Conservation (phyloP, 2,797 vertebrate genomes). For the Pagetopsis macropterus region DNA sequence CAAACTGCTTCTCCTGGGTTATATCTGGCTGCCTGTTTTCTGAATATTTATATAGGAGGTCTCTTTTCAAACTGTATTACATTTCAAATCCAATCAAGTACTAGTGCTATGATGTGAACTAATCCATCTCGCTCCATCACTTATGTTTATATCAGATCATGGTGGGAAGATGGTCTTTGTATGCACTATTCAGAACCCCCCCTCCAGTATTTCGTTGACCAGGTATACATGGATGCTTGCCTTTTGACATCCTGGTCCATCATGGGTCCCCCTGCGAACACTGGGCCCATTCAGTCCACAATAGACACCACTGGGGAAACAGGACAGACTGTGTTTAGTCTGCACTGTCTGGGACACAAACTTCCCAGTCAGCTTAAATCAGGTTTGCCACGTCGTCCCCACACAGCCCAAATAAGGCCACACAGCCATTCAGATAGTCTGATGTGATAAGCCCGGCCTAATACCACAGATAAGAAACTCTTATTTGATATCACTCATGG, state of each 20-base stretch:
- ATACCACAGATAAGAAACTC: slow-evolving; percentile 40
- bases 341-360: slow-evolving; percentile 45
- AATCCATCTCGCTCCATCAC: slow-evolving; percentile 39
- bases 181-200: slow-evolving; percentile 1
- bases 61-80: neutral
- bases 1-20: neutral
- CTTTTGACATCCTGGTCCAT: slow-evolving; percentile 22
- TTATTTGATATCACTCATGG: slow-evolving; percentile 9
- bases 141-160: slow-evolving; percentile 17
- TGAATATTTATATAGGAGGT: neutral
- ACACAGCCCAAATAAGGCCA: slow-evolving; percentile 48
- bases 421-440: slow-evolving; percentile 13
- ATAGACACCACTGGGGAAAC: slow-evolving; percentile 37
- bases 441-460: slow-evolving; percentile 33
- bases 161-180: slow-evolving; percentile 20
- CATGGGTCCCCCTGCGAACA: slow-evolving; percentile 17
- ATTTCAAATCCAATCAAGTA: neutral
- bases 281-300: slow-evolving; percentile 42
- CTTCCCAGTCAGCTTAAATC: slow-evolving; percentile 53
- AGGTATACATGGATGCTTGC: neutral
- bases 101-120: slow-evolving; percentile 13
- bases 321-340: slow-evolving; percentile 54
- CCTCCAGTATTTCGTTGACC: slow-evolving; percentile 1
- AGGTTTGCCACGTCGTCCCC: slow-evolving; percentile 39
- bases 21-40: slow-evolving; percentile 19